Base-by-base conservation (phyloP, 2,888 invertebrate genomes). In the Ophioninae sp. region DNA sequence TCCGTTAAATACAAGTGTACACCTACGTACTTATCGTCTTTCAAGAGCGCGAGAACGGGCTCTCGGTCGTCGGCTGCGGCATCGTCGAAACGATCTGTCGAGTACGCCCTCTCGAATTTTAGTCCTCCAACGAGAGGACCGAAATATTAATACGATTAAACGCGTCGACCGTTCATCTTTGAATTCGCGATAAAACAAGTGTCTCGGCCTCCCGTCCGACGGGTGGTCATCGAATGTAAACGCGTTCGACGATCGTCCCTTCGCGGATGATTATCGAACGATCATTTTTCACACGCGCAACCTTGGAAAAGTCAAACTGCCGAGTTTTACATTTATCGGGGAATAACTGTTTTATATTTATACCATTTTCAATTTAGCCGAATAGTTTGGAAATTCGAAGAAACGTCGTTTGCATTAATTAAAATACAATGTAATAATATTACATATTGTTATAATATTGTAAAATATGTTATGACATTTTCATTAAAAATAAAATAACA, bases 21-120 rank as follows among this genome's bases (percentile, higher is more conserved):
- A 65, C 62, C 44, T 59, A 80, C 72, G 61, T 44, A 64, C 76
- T 76, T 57, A 64, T 65, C 56, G 62, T 64, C 73, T 64, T 44
- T 39, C 37, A 67, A 59, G 37, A 65, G 56, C 56, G 56, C 57
- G 23, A 75, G 62, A 64, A 37, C 61, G 21, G 72, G 44, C 13
- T 50, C 41, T 67, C 50, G 7, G 30, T 64, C 17, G 30, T 62
- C 6, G 50, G 13, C 50, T 50, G 50, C 50, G 13, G 20, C 50
- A 37, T 37, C 17, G 8, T 59, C 17, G 8, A 21, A 72, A 72
- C 39, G 7, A 7, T 41, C 59, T 41, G 17, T 10, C 5, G 23
- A 21, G 20, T 59, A 72, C 13, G 39, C 23, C 39, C 70, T 39
- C 59, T 37, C 17, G 57, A 72, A 10, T 39, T 72, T 41, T 7